Conservation (phyloP, 2,113 vertebrate species). For the Phoenicopterus ruber region DNA sequence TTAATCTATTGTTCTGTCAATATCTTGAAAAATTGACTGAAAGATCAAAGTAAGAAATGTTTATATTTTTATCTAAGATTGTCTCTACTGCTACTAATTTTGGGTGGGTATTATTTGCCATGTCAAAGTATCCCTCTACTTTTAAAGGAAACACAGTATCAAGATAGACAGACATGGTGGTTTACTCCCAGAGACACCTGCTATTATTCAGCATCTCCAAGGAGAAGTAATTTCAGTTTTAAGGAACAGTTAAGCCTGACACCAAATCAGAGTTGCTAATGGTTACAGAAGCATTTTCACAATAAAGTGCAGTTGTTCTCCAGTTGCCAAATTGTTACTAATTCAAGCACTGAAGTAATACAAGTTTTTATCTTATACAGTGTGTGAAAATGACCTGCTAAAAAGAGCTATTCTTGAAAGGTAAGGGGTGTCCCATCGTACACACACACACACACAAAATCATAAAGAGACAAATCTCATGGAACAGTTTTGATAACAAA, state of each 20-base stretch:
- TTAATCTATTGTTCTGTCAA: background rate
- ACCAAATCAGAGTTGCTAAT: conserved; percentile 14
- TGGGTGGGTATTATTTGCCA: background rate
- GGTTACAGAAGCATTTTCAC: conserved; percentile 10
- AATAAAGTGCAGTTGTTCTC: background rate
- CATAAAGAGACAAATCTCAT: background rate
- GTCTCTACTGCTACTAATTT: background rate
- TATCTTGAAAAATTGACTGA: background rate
- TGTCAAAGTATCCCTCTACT: background rate
- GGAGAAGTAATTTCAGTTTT: background rate
- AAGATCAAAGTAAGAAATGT: background rate
- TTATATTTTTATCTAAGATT: background rate
- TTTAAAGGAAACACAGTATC: background rate
- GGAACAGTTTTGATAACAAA: background rate
- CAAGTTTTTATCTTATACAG: background rate
- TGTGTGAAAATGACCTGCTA: background rate
- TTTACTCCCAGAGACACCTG: background rate
- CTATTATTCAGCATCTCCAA: background rate
- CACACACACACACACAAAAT: background rate
- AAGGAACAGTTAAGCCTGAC: background rate
- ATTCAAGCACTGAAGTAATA: background rate
- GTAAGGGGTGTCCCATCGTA: background rate
- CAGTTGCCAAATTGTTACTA: background rate
- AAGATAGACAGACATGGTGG: background rate
- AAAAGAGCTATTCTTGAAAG: background rate